These are phyloP conservation scores for Pycnomerus fuliginosus DNA, from an alignment of 2,888 invertebrate genomes.

Conservation along the genomic window DNA sequence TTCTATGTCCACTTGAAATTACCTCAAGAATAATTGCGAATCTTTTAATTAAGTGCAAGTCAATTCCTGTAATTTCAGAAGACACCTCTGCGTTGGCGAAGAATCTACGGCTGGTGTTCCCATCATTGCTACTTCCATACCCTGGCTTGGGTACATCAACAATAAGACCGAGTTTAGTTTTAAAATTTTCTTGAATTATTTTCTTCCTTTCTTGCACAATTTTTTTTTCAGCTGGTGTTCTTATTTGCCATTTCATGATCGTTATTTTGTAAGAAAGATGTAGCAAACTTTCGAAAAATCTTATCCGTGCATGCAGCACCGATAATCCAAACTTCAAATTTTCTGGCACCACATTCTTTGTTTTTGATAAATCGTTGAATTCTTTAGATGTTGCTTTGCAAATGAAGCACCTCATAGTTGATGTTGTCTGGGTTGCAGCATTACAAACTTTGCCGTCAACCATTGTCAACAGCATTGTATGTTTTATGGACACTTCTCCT, in stretches of 20 bases:
- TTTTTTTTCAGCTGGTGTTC: slow-evolving; percentile 2
- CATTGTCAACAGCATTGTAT: slow-evolving; percentile 28
- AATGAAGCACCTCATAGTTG: slow-evolving; percentile 33
- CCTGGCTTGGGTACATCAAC: slow-evolving; percentile 33
- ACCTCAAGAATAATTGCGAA: slow-evolving; percentile 24
- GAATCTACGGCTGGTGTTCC: slow-evolving; percentile 34
- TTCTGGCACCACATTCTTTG: neutral
- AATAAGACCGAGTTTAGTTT: slow-evolving; percentile 23
- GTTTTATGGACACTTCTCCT: slow-evolving; percentile 6
- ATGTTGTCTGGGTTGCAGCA: slow-evolving; percentile 30
- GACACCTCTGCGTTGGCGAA: slow-evolving; percentile 27
- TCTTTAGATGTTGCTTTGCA: slow-evolving; percentile 21
- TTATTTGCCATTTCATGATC: slow-evolving; percentile 1
- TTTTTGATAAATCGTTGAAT: neutral
- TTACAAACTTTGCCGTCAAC: slow-evolving; percentile 37
- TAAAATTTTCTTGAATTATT: slow-evolving; percentile 15
- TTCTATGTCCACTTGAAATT: slow-evolving; percentile 26
- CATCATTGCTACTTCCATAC: slow-evolving; percentile 34
- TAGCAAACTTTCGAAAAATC: slow-evolving; percentile 20
- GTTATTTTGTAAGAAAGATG: slow-evolving; percentile 10
- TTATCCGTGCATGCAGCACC: slow-evolving; percentile 23
- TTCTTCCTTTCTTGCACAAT: slow-evolving; percentile 4
- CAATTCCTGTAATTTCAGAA: slow-evolving; percentile 28
- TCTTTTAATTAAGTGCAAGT: slow-evolving; percentile 15
- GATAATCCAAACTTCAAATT: slow-evolving; percentile 19